Conservation (phyloP, 2,113 vertebrate genomes). For the Poeciliopsis prolifica region DNA sequence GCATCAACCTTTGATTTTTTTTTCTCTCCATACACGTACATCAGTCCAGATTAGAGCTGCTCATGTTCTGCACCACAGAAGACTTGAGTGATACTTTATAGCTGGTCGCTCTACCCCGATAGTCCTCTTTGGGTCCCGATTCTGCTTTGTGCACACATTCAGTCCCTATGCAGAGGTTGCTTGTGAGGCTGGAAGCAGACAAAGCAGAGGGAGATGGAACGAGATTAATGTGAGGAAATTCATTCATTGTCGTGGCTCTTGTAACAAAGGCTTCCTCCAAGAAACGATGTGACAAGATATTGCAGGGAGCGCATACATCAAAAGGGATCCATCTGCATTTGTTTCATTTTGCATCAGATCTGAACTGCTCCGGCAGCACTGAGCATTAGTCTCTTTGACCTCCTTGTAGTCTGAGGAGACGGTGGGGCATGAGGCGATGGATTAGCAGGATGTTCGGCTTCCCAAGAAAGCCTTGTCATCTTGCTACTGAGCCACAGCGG, state of each 20-base stretch:
- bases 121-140: conserved; percentile 13
- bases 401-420: conserved; percentile 28
- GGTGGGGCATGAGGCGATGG: conserved; percentile 47
- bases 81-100: conserved; percentile 49
- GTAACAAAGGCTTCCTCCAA: conserved; percentile 39
- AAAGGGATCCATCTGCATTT: conserved; percentile 43
- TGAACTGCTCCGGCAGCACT: conserved; percentile 28
- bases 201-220: conserved; percentile 17
- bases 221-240: conserved; percentile 57
- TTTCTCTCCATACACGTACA: conserved; percentile 22
- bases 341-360: conserved; percentile 56
- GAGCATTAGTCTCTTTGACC: conserved; percentile 39
- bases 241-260: conserved; percentile 45
- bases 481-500: conserved; percentile 21
- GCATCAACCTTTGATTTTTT: conserved; percentile 47
- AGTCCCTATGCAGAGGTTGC: conserved; percentile 27
- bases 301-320: conserved; percentile 42
- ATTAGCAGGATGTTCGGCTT: conserved; percentile 53
- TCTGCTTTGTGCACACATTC: conserved; percentile 48
- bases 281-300: conserved; percentile 30
- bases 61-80: conserved; percentile 39
- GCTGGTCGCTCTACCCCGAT: conserved; percentile 37
- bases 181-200: conserved; percentile 22
- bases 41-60: conserved; percentile 43
- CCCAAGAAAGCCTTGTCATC: conserved; percentile 51